Base-by-base conservation (phyloP, 1,140 invertebrate species). In the Hormaphis cornu region DNA sequence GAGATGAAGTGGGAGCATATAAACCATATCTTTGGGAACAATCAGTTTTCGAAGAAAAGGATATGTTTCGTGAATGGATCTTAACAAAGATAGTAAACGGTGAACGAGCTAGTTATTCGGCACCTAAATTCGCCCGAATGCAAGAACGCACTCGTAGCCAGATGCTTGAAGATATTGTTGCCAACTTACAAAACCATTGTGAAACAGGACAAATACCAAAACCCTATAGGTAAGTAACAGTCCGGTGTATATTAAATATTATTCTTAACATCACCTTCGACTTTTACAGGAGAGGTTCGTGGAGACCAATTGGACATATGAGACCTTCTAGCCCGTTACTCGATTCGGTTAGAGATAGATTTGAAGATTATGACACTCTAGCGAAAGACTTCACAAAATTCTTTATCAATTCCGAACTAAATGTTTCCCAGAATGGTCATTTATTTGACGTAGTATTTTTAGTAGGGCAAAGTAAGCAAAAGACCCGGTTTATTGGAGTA, bases 1-100 rank as follows among this genome's bases (percentile, higher is more conserved):
- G 95, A 53, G 93, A 97, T 78, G 95, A 97, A 83, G 96, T 98
- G 1, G 95, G 95, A 12, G 91, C 91, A 69, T 98, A 97, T 82
- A 97, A 97, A 76, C 95, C 95, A 33, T 92, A 94, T 77, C 81
- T 97, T 14, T 95, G 93, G 86, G 90, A 93, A 77, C 90, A 95
- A 78, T 92, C 90, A 58, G 87, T 95, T 46, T 96, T 96, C 78
- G 89, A 93, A 76, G 95, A 93, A 83, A 93, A 93, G 33, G 85
- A 89, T 50, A 88, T 89, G 81, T 89, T 87, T 77, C 86, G 91
- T 30, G 94, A 98, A 78, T 98, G 96, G 90, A 82, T 98, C 20
- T 82, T 98, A 6, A 97, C 95, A 3, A 98, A 98, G 80, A 91
- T 98, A 53, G 94, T 98, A 1, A 98, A 98, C 75, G 96, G 95